Percentiles rank a stretch among this genome's conserved stretches.
Conservation (phyloP, 2,888 invertebrate genomes). For the Lasioglossum marginatum region DNA sequence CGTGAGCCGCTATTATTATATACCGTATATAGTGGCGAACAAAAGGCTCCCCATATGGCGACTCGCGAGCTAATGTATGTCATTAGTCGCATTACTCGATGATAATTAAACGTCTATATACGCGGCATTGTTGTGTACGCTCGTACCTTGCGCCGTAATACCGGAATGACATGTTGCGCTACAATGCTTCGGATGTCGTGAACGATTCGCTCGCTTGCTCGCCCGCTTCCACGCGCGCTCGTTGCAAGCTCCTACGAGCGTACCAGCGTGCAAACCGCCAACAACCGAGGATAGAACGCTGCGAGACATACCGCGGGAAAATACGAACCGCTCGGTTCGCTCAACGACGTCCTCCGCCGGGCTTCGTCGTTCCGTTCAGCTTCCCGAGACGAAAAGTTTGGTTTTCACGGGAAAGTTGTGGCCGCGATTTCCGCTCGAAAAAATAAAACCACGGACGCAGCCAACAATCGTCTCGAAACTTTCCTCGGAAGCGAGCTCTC, state of each 20-base stretch:
- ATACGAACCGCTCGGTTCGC: slow-evolving; percentile 27
- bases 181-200: slow-evolving; percentile 83
- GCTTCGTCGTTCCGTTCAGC: neutral
- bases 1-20: slow-evolving; percentile 83
- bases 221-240: slow-evolving; percentile 60
- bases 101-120: slow-evolving; percentile 84
- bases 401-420: slow-evolving; percentile 2
- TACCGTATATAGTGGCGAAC: slow-evolving; percentile 76
- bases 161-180: slow-evolving; percentile 84
- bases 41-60: slow-evolving; percentile 84
- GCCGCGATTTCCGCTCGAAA: neutral
- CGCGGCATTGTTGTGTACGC: slow-evolving; percentile 82
- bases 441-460: neutral
- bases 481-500: neutral
- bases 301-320: slow-evolving; percentile 46
- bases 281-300: slow-evolving; percentile 12
- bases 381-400: neutral
- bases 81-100: slow-evolving; percentile 84
- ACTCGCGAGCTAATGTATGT: slow-evolving; percentile 83
- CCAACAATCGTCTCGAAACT: neutral
- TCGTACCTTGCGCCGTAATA: slow-evolving; percentile 82
- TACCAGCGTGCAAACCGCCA: neutral
- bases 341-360: neutral
- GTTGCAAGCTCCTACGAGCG: slow-evolving; percentile 54
- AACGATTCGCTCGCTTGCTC: slow-evolving; percentile 74